Percentiles rank a stretch among this genome's conserved stretches.
phyloP scores from a whole-genome alignment of 2,113 vertebrate genomes.

The Ondatra zibethicus region DNA sequence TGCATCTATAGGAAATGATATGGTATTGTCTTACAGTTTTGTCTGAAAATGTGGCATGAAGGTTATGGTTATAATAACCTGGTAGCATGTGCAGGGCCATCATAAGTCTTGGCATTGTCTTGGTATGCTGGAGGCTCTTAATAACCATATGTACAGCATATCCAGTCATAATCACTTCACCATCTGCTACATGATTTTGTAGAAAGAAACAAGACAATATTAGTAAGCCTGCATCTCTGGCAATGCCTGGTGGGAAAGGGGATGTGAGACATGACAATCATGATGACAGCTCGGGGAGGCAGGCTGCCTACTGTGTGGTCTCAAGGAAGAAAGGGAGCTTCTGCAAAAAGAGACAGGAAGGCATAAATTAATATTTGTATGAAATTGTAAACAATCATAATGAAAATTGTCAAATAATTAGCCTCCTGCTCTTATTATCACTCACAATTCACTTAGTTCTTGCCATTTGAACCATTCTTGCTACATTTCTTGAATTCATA shows the following conservation, averaged over 20 bases:
- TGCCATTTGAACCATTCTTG: not conserved
- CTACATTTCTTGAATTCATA: not conserved
- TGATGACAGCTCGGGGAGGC: not conserved
- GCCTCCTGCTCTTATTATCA: not conserved
- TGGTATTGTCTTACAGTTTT: not conserved
- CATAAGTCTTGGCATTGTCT: not conserved
- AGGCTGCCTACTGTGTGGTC: not conserved
- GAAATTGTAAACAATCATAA: not conserved
- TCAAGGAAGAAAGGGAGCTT: not conserved
- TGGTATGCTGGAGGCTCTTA: not conserved
- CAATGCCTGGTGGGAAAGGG: not conserved
- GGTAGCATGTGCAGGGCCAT: not conserved
- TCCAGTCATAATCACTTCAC: not conserved
- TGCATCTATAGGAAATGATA: not conserved
- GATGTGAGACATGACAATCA: rapidly evolving
- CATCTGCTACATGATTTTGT: not conserved
- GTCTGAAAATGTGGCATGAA: no score
- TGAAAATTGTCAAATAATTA: not conserved
- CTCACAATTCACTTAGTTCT: not conserved
- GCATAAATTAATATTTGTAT: not conserved
- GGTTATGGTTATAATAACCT: not conserved
- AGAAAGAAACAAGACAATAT: not conserved
- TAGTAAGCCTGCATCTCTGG: not conserved
- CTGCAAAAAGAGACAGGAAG: not conserved
- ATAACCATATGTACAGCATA: not conserved